phyloP scores from a whole-genome alignment of 2,888 invertebrate genomes.

The Pyrrhia umbra region DNA sequence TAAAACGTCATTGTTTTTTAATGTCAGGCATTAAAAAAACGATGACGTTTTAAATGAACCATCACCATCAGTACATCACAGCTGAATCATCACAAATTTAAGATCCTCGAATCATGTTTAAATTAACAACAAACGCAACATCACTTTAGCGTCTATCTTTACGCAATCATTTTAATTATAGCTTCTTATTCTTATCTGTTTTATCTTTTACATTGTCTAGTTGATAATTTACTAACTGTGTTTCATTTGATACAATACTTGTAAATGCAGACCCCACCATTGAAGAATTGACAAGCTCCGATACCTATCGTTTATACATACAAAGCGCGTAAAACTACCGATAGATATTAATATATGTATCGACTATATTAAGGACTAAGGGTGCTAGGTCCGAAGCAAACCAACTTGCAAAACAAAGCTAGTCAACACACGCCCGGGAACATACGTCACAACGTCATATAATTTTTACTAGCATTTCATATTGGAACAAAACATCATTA shows the following conservation, averaged over 20 bases:
- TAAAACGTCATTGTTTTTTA: not conserved
- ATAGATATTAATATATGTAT: slow-evolving; percentile 72
- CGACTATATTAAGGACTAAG: slow-evolving; percentile 77
- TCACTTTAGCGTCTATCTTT: too few relatives aligned
- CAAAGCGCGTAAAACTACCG: slow-evolving; percentile 78
- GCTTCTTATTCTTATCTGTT: too few relatives aligned
- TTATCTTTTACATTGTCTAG: slow-evolving; percentile 1
- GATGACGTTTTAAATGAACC: too few relatives aligned
- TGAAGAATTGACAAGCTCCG: slow-evolving; percentile 65
- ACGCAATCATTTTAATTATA: too few relatives aligned
- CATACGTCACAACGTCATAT: not conserved
- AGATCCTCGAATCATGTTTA: too few relatives aligned
- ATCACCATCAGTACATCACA: too few relatives aligned
- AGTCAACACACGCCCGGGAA: slow-evolving; percentile 50
- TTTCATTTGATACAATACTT: not conserved
- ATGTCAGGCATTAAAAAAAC: too few relatives aligned
- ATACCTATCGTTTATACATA: slow-evolving; percentile 72
- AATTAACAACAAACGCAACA: too few relatives aligned
- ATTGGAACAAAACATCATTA: too few relatives aligned
- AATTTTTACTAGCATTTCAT: not conserved
- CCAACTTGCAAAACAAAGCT: slow-evolving; percentile 68
- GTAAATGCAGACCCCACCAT: slow-evolving; percentile 34
- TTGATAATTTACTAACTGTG: not conserved
- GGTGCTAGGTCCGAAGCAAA: slow-evolving; percentile 76
- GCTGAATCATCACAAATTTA: too few relatives aligned